Base-by-base conservation (phyloP, 2,888 invertebrate genomes). In the Rapana venosa region DNA sequence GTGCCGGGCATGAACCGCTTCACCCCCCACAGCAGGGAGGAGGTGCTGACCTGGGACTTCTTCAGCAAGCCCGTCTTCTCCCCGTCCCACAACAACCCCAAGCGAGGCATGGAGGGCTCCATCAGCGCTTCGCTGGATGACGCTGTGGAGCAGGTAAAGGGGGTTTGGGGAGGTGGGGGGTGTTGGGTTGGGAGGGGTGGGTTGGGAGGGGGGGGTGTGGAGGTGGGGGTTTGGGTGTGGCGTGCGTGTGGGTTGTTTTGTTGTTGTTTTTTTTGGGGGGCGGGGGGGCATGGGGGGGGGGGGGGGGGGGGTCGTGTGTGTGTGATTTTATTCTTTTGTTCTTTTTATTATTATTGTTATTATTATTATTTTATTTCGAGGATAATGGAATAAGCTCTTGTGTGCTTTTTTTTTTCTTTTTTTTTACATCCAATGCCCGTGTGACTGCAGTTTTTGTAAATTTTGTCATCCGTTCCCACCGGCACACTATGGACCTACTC, bases 41-140 rank as follows among this genome's bases (percentile, higher is more conserved):
- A 99, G 92, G 97, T 98, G 84, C 88, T 91, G 74, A 87, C 92
- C 70, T 99, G 99, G 98, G 98, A 98, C 93, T 98, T 98, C 95
- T 97, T 99, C 92, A 97, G 98, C 91, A 98, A 98, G 95, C 97
- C 98, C 20, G 97, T 98, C 70, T 99, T 98, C 96, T 98, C 98
- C 11, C 97, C 97, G 91, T 97, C 97, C 61, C 98, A 98, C 95
- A 96, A 97, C 77, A 99, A 99, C 97, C 99, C 99, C 0, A 97
- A 98, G 94, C 97, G 98, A 90, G 97, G 98, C 93, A 97, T 99
- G 88, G 98, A 98, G 93, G 97, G 97, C 2, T 97, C 98, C 0
- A 96, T 98, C 90, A 97, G 97, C 93, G 98, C 98, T 95, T 98
- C 98, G 0, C 96, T 99, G 11, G 98, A 98, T 94, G 98, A 98